These are phyloP conservation scores for Larimichthys crocea DNA, from an alignment of 2,113 vertebrate species.

Conservation along the genomic window DNA sequence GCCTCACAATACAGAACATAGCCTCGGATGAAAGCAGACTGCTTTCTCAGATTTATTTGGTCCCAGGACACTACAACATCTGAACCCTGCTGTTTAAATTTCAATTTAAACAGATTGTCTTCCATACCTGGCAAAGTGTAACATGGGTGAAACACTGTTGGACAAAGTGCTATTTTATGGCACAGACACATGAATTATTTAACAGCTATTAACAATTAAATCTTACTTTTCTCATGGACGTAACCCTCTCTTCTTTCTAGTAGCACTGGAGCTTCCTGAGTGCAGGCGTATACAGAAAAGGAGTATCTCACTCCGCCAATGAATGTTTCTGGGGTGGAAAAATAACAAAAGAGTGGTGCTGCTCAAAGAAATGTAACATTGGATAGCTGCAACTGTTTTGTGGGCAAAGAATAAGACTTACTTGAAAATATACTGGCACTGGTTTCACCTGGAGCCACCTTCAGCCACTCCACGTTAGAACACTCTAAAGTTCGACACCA, in stretches of 20 bases:
- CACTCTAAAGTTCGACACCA: slow-evolving; percentile 60
- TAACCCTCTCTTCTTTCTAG: slow-evolving; percentile 73
- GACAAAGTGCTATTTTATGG: not conserved
- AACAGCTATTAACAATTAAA: no score
- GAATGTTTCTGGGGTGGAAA: slow-evolving; percentile 57
- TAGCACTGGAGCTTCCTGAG: slow-evolving; percentile 47
- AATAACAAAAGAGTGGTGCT: not conserved
- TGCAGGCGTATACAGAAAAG: slow-evolving; percentile 76
- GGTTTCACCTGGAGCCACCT: slow-evolving; percentile 52
- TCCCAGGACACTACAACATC: slow-evolving; percentile 69
- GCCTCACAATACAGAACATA: slow-evolving; percentile 55
- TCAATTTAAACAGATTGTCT: slow-evolving; percentile 22
- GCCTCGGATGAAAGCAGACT: slow-evolving; percentile 68
- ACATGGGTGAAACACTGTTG: not conserved
- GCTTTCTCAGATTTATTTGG: slow-evolving; percentile 30
- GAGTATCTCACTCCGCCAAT: slow-evolving; percentile 63
- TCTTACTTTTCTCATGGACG: slow-evolving; percentile 68
- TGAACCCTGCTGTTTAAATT: not conserved
- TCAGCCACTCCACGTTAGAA: slow-evolving; percentile 68
- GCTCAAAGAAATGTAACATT: not conserved
- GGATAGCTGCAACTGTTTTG: not conserved
- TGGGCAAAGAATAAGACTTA: slow-evolving; percentile 13
- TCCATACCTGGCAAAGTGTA: slow-evolving; percentile 39
- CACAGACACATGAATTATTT: not conserved
- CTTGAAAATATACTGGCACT: slow-evolving; percentile 54